Conservation (phyloP, 2,888 invertebrate species). For the Phasia obesa region DNA sequence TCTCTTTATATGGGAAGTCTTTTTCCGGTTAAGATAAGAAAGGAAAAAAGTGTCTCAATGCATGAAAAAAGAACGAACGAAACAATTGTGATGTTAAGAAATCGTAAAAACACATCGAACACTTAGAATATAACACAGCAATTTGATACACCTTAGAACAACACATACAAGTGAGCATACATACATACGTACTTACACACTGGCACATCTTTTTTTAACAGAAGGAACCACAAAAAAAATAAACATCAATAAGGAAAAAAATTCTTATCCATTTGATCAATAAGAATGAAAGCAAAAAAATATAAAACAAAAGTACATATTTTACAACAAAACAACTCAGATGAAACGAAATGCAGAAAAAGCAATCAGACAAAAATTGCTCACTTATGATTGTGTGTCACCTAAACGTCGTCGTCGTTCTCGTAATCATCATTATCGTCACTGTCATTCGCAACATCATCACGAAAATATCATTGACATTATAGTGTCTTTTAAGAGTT, state of each 20-base stretch:
- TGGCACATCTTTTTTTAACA: not conserved
- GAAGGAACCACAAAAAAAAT: not conserved
- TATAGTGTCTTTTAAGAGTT: not conserved
- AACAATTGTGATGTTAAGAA: conserved; percentile 53
- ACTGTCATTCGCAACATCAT: conserved; percentile 16
- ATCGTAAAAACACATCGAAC: conserved; percentile 64
- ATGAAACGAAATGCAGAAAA: conserved; percentile 23
- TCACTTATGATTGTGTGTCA: conserved; percentile 69
- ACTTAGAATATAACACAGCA: conserved; percentile 46
- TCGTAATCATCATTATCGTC: conserved; percentile 41
- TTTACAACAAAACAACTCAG: no score
- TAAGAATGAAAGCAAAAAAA: conserved; percentile 47
- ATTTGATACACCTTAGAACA: conserved; percentile 63
- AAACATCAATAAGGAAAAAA: conserved; percentile 39
- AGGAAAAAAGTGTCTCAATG: conserved; percentile 49
- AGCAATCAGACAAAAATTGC: conserved; percentile 58
- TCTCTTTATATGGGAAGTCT: conserved; percentile 72
- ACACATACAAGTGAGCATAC: conserved; percentile 41
- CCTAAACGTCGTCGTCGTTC: conserved; percentile 60
- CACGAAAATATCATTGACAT: conserved; percentile 21
- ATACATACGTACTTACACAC: conserved; percentile 22
- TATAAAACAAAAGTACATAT: conserved; percentile 6
- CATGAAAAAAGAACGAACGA: conserved; percentile 16
- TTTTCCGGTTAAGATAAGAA: conserved; percentile 79
- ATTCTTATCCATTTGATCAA: conserved; percentile 66